Conservation (phyloP, 2,888 invertebrate genomes). For the Drosophila subsilvestris region DNA sequence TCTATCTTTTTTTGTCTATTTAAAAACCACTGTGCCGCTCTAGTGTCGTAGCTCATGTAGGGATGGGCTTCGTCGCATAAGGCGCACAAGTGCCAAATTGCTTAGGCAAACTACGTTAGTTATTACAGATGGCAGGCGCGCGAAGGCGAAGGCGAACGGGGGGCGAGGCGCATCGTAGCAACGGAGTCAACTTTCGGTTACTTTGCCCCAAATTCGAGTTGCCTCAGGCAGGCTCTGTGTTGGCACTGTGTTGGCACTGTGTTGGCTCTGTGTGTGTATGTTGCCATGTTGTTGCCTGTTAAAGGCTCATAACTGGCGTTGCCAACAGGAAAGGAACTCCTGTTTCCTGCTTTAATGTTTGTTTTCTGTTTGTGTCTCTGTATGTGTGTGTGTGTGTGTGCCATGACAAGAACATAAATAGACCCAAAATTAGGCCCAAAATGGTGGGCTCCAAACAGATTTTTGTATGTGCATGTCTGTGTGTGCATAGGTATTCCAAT, state of each 20-base stretch:
- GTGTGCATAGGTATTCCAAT: neutral
- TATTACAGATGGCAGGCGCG: constrained; percentile 49
- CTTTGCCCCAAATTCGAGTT: constrained; percentile 11
- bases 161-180: neutral
- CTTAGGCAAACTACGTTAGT: constrained; percentile 72
- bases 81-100: constrained; percentile 75
- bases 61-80: constrained; percentile 34
- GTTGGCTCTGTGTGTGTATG: constrained; percentile 16
- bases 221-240: constrained; percentile 3
- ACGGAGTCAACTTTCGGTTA: constrained; percentile 37
- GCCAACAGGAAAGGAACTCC: neutral
- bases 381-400: neutral
- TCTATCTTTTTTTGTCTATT: too few species aligned
- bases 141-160: neutral
- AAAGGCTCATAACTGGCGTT: constrained; percentile 58
- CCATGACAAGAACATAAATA: constrained; percentile 42
- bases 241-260: neutral
- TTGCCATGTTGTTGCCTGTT: constrained; percentile 67
- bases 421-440: constrained; percentile 18
- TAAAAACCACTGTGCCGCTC: constrained; percentile 28
- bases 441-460: constrained; percentile 7
- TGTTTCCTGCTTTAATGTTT: constrained; percentile 46
- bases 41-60: constrained; percentile 7
- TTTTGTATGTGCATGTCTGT: neutral
- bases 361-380: neutral